A percentile compares a stretch with the other conserved stretches of the same genome.
These are phyloP conservation scores for Philonicus albiceps DNA, from an alignment of 2,888 invertebrate genomes.

Conservation along the genomic window DNA sequence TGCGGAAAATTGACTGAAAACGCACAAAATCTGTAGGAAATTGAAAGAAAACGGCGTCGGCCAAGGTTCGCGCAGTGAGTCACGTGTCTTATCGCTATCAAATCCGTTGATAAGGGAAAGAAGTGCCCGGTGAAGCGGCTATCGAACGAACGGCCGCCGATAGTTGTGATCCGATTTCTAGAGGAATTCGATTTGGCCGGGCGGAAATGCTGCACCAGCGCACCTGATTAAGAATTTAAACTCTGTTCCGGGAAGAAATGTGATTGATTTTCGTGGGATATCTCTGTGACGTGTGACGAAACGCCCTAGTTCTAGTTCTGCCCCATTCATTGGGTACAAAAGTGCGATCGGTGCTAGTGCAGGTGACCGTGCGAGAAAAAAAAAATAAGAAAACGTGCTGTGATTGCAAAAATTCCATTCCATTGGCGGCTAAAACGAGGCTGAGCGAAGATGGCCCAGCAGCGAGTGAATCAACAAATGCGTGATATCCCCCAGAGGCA, in stretches of 20 bases:
- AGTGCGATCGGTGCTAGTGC: background rate
- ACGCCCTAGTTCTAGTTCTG: background rate
- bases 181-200: background rate
- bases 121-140: background rate
- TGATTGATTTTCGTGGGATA: background rate
- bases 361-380: background rate
- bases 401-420: background rate
- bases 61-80: background rate
- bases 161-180: background rate
- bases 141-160: background rate
- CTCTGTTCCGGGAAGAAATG: background rate
- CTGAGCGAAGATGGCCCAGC: conserved; percentile 12
- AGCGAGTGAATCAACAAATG: background rate
- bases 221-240: background rate
- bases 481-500: background rate
- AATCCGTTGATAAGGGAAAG: background rate
- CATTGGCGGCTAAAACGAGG: background rate
- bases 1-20: background rate
- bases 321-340: background rate
- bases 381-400: background rate
- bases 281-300: background rate
- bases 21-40: background rate
- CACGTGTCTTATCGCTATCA: background rate
- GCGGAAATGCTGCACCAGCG: background rate
- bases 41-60: background rate